Percentiles rank a stretch among this genome's conserved stretches.
These are phyloP conservation scores for Prochilodus magdalenae DNA, from an alignment of 2,113 vertebrate genomes.

Conservation along the genomic window DNA sequence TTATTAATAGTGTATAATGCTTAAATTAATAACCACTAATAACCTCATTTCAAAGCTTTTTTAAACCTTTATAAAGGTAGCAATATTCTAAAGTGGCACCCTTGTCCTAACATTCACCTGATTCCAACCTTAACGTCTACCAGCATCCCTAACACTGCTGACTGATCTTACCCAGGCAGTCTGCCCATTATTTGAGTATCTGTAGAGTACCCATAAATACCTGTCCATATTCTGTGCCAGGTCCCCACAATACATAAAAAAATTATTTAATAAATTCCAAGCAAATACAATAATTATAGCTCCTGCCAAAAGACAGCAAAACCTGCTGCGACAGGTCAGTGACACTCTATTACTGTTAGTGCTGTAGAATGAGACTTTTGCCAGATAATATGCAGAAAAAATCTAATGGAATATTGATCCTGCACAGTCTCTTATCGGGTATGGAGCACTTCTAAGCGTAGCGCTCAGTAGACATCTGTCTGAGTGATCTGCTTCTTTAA, in stretches of 20 bases:
- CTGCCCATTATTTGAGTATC: background rate
- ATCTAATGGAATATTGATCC: constrained; percentile 37
- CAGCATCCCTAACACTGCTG: too few relatives aligned
- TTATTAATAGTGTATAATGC: too few relatives aligned
- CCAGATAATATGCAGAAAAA: constrained; percentile 19
- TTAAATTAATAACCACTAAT: too few relatives aligned
- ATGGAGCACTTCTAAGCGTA: background rate
- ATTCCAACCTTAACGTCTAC: too few relatives aligned
- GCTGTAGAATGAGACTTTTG: background rate
- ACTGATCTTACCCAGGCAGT: too few relatives aligned
- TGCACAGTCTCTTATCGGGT: background rate
- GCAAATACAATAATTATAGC: constrained; percentile 17
- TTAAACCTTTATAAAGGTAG: too few relatives aligned
- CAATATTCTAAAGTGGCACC: too few relatives aligned
- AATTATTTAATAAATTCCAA: background rate
- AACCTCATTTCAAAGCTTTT: too few relatives aligned
- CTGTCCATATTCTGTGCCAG: too few relatives aligned
- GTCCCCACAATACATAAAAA: background rate
- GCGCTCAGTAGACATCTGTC: background rate
- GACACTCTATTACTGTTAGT: constrained; percentile 26
- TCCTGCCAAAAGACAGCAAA: background rate
- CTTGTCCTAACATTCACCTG: too few relatives aligned
- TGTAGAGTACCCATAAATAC: background rate
- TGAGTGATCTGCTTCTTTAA: background rate
- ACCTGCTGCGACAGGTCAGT: background rate